These are phyloP conservation scores for Himalopsyche japonica DNA, from an alignment of 2,888 invertebrate species.

Conservation along the genomic window DNA sequence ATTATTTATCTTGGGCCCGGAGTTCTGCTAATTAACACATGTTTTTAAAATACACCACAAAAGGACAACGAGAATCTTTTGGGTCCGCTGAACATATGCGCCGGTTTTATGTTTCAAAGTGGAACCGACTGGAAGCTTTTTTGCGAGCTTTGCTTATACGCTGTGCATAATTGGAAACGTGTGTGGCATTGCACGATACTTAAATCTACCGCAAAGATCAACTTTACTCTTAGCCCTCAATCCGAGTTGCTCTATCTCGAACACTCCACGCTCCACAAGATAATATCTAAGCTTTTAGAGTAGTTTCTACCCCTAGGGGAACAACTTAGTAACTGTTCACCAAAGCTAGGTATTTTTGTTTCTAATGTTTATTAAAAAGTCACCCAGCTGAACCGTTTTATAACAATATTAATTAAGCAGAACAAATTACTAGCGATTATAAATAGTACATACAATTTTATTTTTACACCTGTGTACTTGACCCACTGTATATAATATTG, in stretches of 20 bases:
- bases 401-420: background rate
- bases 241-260: background rate
- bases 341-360: background rate
- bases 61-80: background rate
- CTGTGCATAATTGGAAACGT: slow-evolving; percentile 29
- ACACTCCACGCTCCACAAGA: background rate
- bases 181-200: slow-evolving; percentile 21
- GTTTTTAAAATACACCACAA: slow-evolving; percentile 13
- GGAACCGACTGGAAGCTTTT: slow-evolving; percentile 2
- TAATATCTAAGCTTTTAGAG: background rate
- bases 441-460: too few relatives aligned
- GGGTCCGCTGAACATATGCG: background rate
- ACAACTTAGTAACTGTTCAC: background rate
- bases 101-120: slow-evolving; percentile 25
- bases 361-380: background rate
- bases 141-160: background rate
- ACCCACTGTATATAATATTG: too few relatives aligned
- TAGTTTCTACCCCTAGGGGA: background rate
- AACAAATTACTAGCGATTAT: too few relatives aligned
- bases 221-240: background rate
- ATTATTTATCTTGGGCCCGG: background rate
- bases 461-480: too few relatives aligned
- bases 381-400: background rate
- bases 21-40: slow-evolving; percentile 6
- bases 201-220: background rate